These are phyloP conservation scores for Peromyscus californicus DNA, from an alignment of 2,113 vertebrate species.

Conservation along the genomic window DNA sequence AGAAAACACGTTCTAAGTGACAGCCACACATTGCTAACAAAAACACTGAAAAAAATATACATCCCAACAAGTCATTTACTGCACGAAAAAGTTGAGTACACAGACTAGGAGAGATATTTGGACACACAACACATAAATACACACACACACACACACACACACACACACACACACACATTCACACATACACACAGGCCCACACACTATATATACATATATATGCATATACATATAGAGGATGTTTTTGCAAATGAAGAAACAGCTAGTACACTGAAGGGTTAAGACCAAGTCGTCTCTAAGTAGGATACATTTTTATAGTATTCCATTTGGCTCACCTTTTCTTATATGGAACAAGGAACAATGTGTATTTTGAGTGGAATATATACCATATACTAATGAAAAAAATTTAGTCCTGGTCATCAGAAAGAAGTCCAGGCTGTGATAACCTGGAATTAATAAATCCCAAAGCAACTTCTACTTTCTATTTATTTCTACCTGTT, in stretches of 20 bases:
- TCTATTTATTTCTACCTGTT: not conserved
- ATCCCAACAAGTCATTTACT: rapidly evolving
- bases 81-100: not conserved
- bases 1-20: not conserved
- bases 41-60: not conserved
- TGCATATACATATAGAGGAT: not conserved
- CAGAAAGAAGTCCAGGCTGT: not conserved
- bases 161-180: not conserved
- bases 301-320: not conserved
- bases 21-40: not conserved
- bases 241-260: not conserved
- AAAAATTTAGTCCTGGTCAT: not conserved
- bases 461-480: not conserved
- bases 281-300: not conserved
- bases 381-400: not conserved
- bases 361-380: not conserved
- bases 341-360: not conserved
- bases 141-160: not conserved
- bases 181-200: not conserved
- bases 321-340: not conserved
- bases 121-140: not conserved
- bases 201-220: not conserved
- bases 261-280: not conserved
- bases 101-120: not conserved
- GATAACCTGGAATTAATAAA: not conserved